Percentiles rank a stretch among this genome's conserved stretches.
phyloP scores from a whole-genome alignment of 1,140 invertebrate genomes.

The Microplitis demolitor region DNA sequence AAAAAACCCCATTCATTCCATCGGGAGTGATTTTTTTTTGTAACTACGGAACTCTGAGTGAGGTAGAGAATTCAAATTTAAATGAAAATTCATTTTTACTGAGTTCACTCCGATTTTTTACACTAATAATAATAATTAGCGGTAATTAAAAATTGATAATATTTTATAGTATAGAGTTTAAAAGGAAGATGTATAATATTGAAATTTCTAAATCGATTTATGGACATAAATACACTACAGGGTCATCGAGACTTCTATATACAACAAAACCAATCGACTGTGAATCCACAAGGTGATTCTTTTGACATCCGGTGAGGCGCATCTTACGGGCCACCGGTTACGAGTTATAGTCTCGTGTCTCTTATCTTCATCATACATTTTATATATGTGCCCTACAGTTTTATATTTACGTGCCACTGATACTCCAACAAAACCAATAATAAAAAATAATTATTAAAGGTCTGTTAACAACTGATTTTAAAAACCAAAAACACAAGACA shows the following conservation, averaged over 20 bases:
- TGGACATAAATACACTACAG: constrained; percentile 15
- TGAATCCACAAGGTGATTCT: constrained; percentile 58
- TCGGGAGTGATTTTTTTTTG: too few species aligned
- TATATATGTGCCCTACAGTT: not conserved
- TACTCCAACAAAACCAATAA: not conserved
- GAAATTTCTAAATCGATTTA: constrained; percentile 23
- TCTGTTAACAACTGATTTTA: too few species aligned
- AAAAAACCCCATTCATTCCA: too few species aligned
- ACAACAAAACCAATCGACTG: constrained; percentile 55
- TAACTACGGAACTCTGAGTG: too few species aligned
- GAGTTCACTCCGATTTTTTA: too few species aligned
- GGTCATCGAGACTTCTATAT: constrained; percentile 1
- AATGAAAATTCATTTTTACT: too few species aligned
- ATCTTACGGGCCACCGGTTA: constrained; percentile 49
- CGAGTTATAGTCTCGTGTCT: constrained; percentile 2
- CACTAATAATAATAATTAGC: too few species aligned
- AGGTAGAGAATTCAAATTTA: too few species aligned
- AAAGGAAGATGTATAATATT: not conserved
- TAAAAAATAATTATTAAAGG: not conserved
- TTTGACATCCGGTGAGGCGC: constrained; percentile 56
- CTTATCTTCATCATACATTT: not conserved
- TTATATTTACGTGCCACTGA: not conserved
- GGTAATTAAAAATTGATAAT: not conserved
- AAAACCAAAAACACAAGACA: not conserved
- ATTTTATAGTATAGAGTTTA: not conserved